These are phyloP conservation scores for Hymenopus coronatus DNA, from an alignment of 2,888 invertebrate genomes.

Conservation along the genomic window DNA sequence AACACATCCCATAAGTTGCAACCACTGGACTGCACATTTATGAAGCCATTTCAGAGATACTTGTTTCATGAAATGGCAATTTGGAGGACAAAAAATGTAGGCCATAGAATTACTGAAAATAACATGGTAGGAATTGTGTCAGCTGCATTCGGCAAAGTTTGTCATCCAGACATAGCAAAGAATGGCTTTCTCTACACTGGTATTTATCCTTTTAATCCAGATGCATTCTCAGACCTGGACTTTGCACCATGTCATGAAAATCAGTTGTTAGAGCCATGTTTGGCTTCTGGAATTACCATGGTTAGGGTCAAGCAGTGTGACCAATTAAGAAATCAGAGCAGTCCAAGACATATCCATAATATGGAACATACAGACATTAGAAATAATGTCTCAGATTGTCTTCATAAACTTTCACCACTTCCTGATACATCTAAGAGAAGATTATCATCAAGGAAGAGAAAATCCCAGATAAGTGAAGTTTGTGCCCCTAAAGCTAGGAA, in stretches of 20 bases:
- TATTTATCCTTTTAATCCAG: neutral
- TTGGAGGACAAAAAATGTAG: neutral
- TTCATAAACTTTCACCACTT: no score
- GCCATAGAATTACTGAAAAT: neutral
- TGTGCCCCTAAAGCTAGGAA: no score
- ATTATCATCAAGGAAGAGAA: no score
- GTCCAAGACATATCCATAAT: no score
- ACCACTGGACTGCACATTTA: neutral
- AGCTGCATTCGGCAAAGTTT: neutral
- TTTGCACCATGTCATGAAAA: neutral
- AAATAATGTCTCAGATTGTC: no score
- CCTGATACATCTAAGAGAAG: no score
- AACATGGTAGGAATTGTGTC: constrained; percentile 34
- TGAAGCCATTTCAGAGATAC: neutral
- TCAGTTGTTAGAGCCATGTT: no score
- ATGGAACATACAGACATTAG: no score
- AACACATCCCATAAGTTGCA: neutral
- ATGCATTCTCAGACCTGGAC: neutral
- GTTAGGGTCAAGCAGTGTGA: no score
- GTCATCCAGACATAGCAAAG: neutral
- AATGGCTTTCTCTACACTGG: neutral
- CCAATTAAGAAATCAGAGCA: no score
- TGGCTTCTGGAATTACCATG: no score
- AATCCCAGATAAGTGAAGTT: no score
- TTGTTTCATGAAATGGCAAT: neutral